Evolutionary conservation across 1,140 invertebrate species (phyloP), one percentile per base, ranked within the genome.

Genomic region (Papilio xuthus): DNA sequence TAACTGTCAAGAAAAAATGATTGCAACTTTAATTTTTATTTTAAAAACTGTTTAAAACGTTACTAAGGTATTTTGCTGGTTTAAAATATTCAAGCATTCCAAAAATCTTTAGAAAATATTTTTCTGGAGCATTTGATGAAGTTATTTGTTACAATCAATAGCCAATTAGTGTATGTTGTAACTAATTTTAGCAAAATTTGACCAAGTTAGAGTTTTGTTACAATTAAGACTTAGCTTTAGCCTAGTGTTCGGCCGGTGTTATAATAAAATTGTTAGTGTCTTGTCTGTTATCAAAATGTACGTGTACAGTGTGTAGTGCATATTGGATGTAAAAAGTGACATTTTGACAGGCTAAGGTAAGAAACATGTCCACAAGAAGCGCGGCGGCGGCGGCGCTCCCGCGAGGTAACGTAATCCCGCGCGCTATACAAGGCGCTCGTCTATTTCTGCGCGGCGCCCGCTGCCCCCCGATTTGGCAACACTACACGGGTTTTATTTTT

Each of bases 331-430:
- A 50, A 56, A 78, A 47, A 26, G 69, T 73, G 53, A 20, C 73
- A 56, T 53, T 56, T 75, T 75, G 18, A 18, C 32, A 47, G 73
- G 15, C 1, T 37, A 56, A 37, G 44, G 47, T 18, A 47, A 50
- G 13, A 26, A 26, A 73, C 44, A 47, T 50, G n/a, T 28, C 71
- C 42, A 44, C 42, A 42, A 73, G 71, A 42, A n/a, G 4, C 7
- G 23, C 6, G 12, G 81, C 67, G 32, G 50, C 50, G 12, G 42
- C 42, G 42, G 6, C 71, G 32, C 78, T 75, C 76, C 79, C 82
- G 78, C 71, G 78, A 83, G 81, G 91, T 92, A 93, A 93, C 88
- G 84, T 87, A 88, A 93, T 89, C 87, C 90, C 85, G 88, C 60
- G 60, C 83, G 83, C 89, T 89, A 93, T 89, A 92, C 84, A 89